Percentiles rank a stretch among this genome's conserved stretches.
phyloP scores from a whole-genome alignment of 2,888 invertebrate genomes.

The Drosophila testacea region DNA sequence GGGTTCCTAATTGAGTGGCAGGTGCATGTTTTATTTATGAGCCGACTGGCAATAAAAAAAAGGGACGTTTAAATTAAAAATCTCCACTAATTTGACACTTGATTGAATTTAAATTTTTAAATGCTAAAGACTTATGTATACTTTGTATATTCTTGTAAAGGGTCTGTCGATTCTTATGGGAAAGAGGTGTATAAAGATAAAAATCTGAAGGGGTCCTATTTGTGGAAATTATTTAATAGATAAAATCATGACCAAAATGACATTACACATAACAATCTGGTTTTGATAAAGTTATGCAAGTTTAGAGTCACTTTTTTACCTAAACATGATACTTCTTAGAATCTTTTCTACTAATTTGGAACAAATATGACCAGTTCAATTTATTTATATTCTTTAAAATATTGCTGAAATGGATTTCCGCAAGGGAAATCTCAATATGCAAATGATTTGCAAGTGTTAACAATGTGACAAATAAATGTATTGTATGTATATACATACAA shows the following conservation, averaged over 20 bases:
- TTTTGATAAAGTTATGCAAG: too few species aligned
- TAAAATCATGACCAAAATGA: too few species aligned
- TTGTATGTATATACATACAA: constrained; percentile 17
- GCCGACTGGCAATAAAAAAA: constrained; percentile 48
- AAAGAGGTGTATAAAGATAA: too few species aligned
- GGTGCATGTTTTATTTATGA: constrained; percentile 78
- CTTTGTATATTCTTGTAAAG: not conserved
- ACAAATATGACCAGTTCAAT: not conserved
- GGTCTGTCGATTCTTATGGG: not conserved
- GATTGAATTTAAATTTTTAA: constrained; percentile 77
- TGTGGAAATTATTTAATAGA: too few species aligned
- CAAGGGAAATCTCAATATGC: constrained; percentile 42
- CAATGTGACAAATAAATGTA: constrained; percentile 59
- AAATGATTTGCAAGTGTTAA: constrained; percentile 75
- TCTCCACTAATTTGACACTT: constrained; percentile 80
- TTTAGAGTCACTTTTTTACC: too few species aligned
- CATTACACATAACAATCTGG: too few species aligned
- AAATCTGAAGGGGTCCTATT: too few species aligned
- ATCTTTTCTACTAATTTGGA: too few species aligned
- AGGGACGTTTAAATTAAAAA: constrained; percentile 73
- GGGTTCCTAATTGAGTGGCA: constrained; percentile 74
- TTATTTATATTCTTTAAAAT: not conserved
- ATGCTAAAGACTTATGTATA: constrained; percentile 32
- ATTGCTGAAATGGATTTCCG: constrained; percentile 47
- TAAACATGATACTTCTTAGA: too few species aligned